Evolutionary conservation across 1,140 invertebrate genomes (phyloP), one percentile per base, ranked within the genome.

Genomic region (Cepaea nemoralis): DNA sequence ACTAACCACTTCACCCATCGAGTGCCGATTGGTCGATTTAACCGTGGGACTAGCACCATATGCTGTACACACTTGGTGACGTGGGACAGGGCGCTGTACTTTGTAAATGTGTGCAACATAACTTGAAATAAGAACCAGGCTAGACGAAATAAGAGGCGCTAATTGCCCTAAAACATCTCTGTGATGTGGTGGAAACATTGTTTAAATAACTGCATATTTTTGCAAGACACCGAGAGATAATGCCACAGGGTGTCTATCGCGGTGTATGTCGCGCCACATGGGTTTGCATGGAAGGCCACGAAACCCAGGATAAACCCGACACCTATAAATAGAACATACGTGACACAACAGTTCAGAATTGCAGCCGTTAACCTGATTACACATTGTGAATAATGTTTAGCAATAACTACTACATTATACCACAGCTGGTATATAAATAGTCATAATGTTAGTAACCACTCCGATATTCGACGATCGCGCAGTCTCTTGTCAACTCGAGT

Each of bases 401-500:
- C 2, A 2, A 48, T 10, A 48, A 42, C n/a, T 27, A 24, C 14
- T 35, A 42, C 42, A 35, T n/a, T 42, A 22, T n/a, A 42, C 24
- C 3, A 35, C 40, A 75, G 10, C 8, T 24, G 35, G 31, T 24
- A 24, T 3, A 48, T 5, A 45, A n/a, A 76, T 83, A 88, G 87
- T 88, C 85, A 88, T 82, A 89, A 84, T n/a, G 89, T 83, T 35
- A 90, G 92, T 0, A 95, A 92, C 95, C 95, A 95, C 81, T 95
- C 94, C 90, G 94, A 94, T 82, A 95, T 94, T 35, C 95, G 91
- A 67, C 93, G 92, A 42, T 94, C 93, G 63, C 94, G 92, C 16
- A 94, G 92, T 40, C 93, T 93, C 84, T 94, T 94, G 85, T 95
- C 94, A 3, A 95, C 91, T 12, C 93, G 93, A 0, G 94, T 94